phyloP scores from a whole-genome alignment of 2,113 vertebrate genomes.

The Periophthalmodon schlosseri region DNA sequence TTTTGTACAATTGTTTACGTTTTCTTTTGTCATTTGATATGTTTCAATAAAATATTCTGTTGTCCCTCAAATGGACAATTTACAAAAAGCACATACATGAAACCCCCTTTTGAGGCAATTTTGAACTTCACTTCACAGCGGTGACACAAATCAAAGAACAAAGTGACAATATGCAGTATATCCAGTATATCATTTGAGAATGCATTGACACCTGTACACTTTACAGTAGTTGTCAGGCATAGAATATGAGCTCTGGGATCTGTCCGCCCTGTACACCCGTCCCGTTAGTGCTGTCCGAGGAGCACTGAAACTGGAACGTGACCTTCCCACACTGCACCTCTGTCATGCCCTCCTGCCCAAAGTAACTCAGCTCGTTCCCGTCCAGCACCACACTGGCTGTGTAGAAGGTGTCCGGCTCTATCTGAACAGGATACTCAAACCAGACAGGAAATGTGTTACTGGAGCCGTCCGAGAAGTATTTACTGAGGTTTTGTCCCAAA shows the following conservation, averaged over 20 bases:
- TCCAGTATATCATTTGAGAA: conserved; percentile 32
- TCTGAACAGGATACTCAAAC: conserved; percentile 97
- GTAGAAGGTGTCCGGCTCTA: conserved; percentile 96
- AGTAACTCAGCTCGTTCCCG: conserved; percentile 95
- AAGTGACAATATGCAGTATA: conserved; percentile 44
- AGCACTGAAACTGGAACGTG: conserved; percentile 98
- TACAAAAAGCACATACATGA: conserved; percentile 39
- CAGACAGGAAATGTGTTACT: conserved; percentile 97
- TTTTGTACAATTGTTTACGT: conserved; percentile 46
- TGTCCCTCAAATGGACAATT: conserved; percentile 45
- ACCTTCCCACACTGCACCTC: conserved; percentile 98
- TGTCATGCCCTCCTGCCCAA: conserved; percentile 97
- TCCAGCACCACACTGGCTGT: conserved; percentile 95
- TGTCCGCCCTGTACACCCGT: conserved; percentile 96
- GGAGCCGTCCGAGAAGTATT: conserved; percentile 97
- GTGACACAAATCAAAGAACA: conserved; percentile 65
- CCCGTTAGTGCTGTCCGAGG: conserved; percentile 97
- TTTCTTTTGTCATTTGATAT: conserved; percentile 28
- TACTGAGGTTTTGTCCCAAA: conserved; percentile 94
- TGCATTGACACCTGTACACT: conserved; percentile 31
- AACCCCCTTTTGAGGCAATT: conserved; percentile 20
- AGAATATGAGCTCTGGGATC: conserved; percentile 97
- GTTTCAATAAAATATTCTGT: conserved; percentile 23
- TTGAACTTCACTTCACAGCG: conserved; percentile 23
- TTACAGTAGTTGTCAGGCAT: conserved; percentile 80